These are phyloP conservation scores for Cryptus armator DNA, from an alignment of 2,888 invertebrate species.

Conservation along the genomic window DNA sequence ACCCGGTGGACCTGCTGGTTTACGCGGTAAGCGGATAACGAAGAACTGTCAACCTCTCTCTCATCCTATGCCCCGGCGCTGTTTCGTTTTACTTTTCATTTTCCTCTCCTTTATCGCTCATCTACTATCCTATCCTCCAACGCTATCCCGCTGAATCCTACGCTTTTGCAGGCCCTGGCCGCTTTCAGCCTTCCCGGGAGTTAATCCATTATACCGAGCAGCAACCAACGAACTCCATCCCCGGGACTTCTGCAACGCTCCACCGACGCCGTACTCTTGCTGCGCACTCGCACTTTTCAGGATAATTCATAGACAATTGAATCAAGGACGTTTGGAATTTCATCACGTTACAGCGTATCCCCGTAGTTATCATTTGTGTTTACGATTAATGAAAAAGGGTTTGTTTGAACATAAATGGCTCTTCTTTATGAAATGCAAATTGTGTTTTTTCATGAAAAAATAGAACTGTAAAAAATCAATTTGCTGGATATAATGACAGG, in stretches of 20 bases:
- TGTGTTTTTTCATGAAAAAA: neutral
- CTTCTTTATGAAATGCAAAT: neutral
- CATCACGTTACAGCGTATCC: neutral
- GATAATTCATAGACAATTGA: slow-evolving; percentile 70
- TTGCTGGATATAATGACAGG: neutral
- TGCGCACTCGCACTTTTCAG: slow-evolving; percentile 57
- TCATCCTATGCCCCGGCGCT: slow-evolving; percentile 8
- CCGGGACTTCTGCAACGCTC: slow-evolving; percentile 9
- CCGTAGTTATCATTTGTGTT: neutral
- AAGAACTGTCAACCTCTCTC: slow-evolving; percentile 36
- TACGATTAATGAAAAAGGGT: neutral
- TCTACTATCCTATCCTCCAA: neutral
- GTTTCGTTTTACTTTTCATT: slow-evolving; percentile 26
- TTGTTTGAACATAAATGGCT: neutral
- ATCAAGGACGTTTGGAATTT: slow-evolving; percentile 65
- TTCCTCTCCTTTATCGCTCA: slow-evolving; percentile 20
- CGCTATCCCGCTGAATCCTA: neutral
- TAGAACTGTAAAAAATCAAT: neutral
- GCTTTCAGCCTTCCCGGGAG: slow-evolving; percentile 41
- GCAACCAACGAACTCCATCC: slow-evolving; percentile 18
- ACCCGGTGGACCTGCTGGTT: slow-evolving; percentile 13
- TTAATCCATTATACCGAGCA: slow-evolving; percentile 38
- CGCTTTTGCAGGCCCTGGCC: neutral
- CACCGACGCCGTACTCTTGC: slow-evolving; percentile 28
- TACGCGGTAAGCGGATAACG: slow-evolving; percentile 44